A percentile compares a stretch with the other conserved stretches of the same genome.
phyloP scores from a whole-genome alignment of 2,888 invertebrate genomes.

The Augochlorella aurata region DNA sequence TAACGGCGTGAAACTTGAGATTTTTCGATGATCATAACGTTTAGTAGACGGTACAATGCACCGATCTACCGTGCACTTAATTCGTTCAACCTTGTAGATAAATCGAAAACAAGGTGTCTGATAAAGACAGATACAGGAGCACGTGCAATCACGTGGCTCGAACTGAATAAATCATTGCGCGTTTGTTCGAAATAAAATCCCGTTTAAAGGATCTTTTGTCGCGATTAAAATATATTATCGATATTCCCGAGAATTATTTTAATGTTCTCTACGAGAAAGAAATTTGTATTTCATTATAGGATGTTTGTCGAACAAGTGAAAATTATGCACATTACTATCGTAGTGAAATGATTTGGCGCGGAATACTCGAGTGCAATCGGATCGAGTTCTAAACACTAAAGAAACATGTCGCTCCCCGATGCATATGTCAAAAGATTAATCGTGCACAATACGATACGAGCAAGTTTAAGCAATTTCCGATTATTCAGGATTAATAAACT shows the following conservation, averaged over 20 bases:
- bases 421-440: too few species aligned
- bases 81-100: conserved; percentile 21
- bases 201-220: background rate
- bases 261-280: too few species aligned
- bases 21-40: background rate
- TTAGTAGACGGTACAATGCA: background rate
- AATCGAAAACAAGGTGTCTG: conserved; percentile 16
- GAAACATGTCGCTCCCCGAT: too few species aligned
- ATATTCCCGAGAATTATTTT: conserved; percentile 1
- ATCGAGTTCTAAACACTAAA: background rate
- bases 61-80: background rate
- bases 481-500: too few species aligned
- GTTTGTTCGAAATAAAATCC: conserved; percentile 23
- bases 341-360: conserved; percentile 23
- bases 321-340: conserved; percentile 1
- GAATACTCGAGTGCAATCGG: background rate
- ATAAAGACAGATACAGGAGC: conserved; percentile 65
- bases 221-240: background rate
- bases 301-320: background rate
- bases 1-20: background rate
- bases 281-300: background rate
- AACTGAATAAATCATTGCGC: conserved; percentile 57
- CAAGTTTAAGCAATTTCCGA: too few species aligned
- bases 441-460: too few species aligned
- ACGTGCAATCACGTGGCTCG: conserved; percentile 77